Conservation (phyloP, 1,140 invertebrate genomes). For the Musca domestica region DNA sequence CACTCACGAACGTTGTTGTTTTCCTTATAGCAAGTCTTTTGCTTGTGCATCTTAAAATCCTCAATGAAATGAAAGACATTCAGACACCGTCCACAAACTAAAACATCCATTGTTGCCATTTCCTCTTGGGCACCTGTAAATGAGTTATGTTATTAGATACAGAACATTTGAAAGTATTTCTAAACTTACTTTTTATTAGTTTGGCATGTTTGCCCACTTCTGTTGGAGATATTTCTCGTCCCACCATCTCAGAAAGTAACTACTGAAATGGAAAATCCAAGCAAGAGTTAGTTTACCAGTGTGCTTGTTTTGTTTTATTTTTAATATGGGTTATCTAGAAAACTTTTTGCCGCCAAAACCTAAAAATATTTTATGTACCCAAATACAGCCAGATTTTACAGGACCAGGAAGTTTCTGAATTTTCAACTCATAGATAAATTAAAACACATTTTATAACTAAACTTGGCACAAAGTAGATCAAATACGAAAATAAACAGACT, state of each 20-base stretch:
- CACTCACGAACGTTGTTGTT: conserved; percentile 59
- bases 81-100: conserved; percentile 78
- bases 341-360: no score
- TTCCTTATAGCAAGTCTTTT: conserved; percentile 60
- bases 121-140: conserved; percentile 67
- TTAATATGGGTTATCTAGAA: no score
- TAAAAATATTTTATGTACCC: no score
- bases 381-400: no score
- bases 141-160: conserved; percentile 2
- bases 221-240: conserved; percentile 60
- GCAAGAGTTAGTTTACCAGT: no score
- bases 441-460: no score
- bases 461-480: no score
- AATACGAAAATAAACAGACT: no score
- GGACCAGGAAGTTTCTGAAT: no score
- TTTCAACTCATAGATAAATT: no score
- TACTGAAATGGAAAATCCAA: background rate
- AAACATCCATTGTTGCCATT: conserved; percentile 70
- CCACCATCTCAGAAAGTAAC: conserved; percentile 37
- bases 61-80: conserved; percentile 75
- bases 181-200: conserved; percentile 62
- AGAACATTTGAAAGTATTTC: background rate
- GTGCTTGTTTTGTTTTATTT: no score
- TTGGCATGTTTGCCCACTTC: conserved; percentile 66
- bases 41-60: conserved; percentile 73